These are phyloP conservation scores for Galemys pyrenaicus DNA, from an alignment of 2,113 vertebrate species.

Conservation along the genomic window DNA sequence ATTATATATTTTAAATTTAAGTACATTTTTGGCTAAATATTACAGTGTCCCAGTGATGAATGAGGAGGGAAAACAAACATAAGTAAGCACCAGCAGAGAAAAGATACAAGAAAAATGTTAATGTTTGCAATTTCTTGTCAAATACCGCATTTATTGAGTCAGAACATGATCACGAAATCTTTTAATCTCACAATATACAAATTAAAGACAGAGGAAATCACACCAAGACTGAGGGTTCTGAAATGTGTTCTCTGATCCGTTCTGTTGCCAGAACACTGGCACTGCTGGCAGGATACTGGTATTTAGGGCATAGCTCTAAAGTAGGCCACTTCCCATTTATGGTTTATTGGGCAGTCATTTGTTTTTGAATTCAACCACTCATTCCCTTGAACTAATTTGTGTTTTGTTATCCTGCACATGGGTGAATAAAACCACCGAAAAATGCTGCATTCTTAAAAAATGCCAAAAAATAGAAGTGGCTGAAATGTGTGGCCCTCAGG, in stretches of 20 bases:
- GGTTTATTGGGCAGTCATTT: neutral
- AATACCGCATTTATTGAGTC: neutral
- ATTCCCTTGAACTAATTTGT: conserved; percentile 35
- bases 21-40: neutral
- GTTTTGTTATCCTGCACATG: neutral
- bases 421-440: neutral
- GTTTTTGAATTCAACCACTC: neutral
- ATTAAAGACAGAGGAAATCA: neutral
- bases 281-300: neutral
- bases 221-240: neutral
- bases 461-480: neutral
- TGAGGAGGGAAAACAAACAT: rapidly evolving
- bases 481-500: conserved; percentile 37
- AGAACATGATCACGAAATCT: neutral
- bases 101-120: neutral
- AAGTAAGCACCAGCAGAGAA: neutral
- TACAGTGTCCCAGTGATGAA: neutral
- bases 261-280: conserved; percentile 25
- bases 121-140: neutral
- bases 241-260: neutral
- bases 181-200: neutral
- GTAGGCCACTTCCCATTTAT: conserved; percentile 36
- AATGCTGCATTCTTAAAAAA: neutral
- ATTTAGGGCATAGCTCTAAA: conserved; percentile 35
- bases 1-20: neutral